Evolutionary conservation across 1,140 invertebrate species (phyloP).

Genomic region (Drosophila repleta): DNA sequence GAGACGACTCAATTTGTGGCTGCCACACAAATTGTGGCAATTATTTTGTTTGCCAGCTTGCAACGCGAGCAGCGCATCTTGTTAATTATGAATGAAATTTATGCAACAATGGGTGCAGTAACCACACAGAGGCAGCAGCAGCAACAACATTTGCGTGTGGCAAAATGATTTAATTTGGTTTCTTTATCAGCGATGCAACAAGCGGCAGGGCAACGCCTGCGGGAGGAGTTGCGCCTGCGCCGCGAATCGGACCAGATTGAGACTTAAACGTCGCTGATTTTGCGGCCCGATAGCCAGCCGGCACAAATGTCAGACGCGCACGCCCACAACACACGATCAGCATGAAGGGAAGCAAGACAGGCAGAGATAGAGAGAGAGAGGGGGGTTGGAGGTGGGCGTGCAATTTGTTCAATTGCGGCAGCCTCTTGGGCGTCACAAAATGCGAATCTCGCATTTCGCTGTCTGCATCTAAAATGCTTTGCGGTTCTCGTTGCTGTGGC

Average conservation of each 20-base stretch:
- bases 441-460: slow-evolving; percentile 62
- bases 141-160: slow-evolving; percentile 39
- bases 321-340: slow-evolving; percentile 73
- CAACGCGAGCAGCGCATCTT: slow-evolving; percentile 53
- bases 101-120: slow-evolving; percentile 71
- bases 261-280: slow-evolving; percentile 66
- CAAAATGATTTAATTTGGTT: slow-evolving; percentile 33
- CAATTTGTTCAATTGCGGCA: slow-evolving; percentile 79
- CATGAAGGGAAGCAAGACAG: background rate
- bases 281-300: slow-evolving; percentile 43
- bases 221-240: slow-evolving; percentile 24
- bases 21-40: slow-evolving; percentile 68
- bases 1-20: slow-evolving; percentile 68
- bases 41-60: slow-evolving; percentile 70
- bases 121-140: slow-evolving; percentile 30
- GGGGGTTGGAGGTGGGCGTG: background rate
- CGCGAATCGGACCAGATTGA: slow-evolving; percentile 27
- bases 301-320: slow-evolving; percentile 70
- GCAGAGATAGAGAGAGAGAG: background rate
- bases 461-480: slow-evolving; percentile 74
- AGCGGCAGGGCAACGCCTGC: slow-evolving; percentile 17
- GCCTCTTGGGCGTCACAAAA: slow-evolving; percentile 72
- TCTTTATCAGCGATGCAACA: slow-evolving; percentile 22
- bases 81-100: slow-evolving; percentile 80
- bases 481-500: slow-evolving; percentile 2